A percentile compares a stretch with the other conserved stretches of the same genome.
Conservation (phyloP, 2,888 invertebrate genomes). For the Netelia inedita region DNA sequence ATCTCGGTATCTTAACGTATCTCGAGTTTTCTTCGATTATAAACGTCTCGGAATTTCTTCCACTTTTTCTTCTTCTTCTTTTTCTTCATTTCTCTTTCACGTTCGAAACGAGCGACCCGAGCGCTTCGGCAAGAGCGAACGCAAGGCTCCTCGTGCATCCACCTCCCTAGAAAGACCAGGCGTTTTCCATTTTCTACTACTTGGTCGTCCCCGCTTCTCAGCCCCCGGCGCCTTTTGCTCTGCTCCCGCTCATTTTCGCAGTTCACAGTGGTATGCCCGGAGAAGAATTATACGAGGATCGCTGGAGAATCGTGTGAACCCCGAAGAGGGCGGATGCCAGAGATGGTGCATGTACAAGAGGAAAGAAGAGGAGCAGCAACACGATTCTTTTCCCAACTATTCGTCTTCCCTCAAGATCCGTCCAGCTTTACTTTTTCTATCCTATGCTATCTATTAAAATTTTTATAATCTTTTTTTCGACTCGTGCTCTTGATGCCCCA, state of each 20-base stretch:
- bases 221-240: conserved; percentile 26
- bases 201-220: conserved; percentile 62
- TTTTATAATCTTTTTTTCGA: neutral
- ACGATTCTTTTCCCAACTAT: conserved; percentile 41
- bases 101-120: conserved; percentile 11
- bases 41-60: conserved; percentile 63
- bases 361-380: conserved; percentile 20
- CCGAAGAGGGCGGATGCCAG: conserved; percentile 7
- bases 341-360: neutral
- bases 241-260: conserved; percentile 33
- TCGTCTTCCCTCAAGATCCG: conserved; percentile 20
- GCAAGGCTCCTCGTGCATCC: conserved; percentile 46
- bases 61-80: conserved; percentile 30
- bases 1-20: conserved; percentile 42
- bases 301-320: conserved; percentile 34
- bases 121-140: conserved; percentile 44
- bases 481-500: conserved; percentile 6
- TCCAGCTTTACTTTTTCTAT: conserved; percentile 30
- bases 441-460: conserved; percentile 4
- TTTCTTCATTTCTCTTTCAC: conserved; percentile 11
- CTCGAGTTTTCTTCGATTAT: conserved; percentile 68
- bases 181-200: conserved; percentile 58
- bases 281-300: conserved; percentile 45
- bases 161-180: conserved; percentile 60
- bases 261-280: conserved; percentile 21